These are phyloP conservation scores for Strix occidentalis DNA, from an alignment of 2,797 vertebrate genomes.

Conservation along the genomic window DNA sequence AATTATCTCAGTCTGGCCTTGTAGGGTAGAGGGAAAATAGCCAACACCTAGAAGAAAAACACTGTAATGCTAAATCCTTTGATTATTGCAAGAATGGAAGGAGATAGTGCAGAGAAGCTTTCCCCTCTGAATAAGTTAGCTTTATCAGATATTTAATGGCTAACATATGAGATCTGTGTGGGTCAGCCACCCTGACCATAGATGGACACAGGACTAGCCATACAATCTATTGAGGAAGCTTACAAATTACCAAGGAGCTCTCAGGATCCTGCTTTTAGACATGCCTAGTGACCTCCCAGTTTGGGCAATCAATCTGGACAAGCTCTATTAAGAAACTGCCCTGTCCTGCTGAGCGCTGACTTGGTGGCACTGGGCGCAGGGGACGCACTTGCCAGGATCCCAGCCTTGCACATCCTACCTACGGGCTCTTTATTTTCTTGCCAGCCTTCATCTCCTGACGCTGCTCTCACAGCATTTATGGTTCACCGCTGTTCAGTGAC, in stretches of 20 bases:
- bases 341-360: fast-evolving
- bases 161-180: neutral
- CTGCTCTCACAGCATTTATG: neutral
- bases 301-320: neutral
- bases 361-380: neutral
- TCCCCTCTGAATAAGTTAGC: neutral
- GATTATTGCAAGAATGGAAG: neutral
- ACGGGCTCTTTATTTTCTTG: neutral
- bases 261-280: neutral
- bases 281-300: neutral
- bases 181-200: neutral
- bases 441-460: neutral
- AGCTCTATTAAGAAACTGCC: neutral
- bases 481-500: neutral
- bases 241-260: neutral
- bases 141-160: neutral
- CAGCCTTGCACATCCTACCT: neutral
- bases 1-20: neutral
- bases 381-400: fast-evolving
- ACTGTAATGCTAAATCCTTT: neutral
- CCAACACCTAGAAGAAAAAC: neutral
- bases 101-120: neutral
- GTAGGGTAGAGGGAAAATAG: neutral
- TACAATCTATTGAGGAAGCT: neutral
- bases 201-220: neutral